phyloP scores from a whole-genome alignment of 2,888 invertebrate genomes.

The Dione vanillae region DNA sequence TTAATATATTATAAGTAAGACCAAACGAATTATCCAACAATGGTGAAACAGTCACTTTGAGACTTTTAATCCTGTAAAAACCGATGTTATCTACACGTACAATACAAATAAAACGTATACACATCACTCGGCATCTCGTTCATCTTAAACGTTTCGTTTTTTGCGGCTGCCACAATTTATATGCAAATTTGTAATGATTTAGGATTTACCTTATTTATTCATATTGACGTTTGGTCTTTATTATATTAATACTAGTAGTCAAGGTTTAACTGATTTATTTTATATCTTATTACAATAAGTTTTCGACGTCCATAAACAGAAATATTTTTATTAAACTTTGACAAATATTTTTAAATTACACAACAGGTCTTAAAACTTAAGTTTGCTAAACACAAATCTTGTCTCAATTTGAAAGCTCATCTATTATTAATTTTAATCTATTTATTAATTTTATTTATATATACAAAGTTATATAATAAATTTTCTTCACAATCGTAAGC shows the following conservation, averaged over 20 bases:
- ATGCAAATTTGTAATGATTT: constrained; percentile 67
- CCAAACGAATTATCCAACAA: neutral
- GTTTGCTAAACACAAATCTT: too few relatives aligned
- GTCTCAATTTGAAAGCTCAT: neutral
- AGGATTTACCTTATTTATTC: constrained; percentile 20
- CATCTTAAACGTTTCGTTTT: constrained; percentile 74
- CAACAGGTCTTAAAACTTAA: too few relatives aligned
- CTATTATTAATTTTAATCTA: too few relatives aligned
- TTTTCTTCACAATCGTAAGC: too few relatives aligned
- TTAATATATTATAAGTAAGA: neutral
- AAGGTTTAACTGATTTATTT: neutral
- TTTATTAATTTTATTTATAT: too few relatives aligned
- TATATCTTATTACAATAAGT: too few relatives aligned
- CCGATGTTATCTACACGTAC: constrained; percentile 27
- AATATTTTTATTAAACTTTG: too few relatives aligned
- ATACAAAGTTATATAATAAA: too few relatives aligned
- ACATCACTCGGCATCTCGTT: constrained; percentile 66
- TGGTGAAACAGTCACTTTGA: neutral
- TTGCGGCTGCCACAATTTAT: constrained; percentile 67
- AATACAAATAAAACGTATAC: constrained; percentile 74
- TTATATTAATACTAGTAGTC: neutral
- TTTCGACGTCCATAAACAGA: too few relatives aligned
- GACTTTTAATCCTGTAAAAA: constrained; percentile 27
- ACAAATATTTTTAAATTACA: too few relatives aligned
- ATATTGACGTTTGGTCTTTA: constrained; percentile 11